Evolutionary conservation across 2,113 vertebrate species (phyloP), one percentile per base, ranked within the genome.

Genomic region (Prionailurus bengalensis): DNA sequence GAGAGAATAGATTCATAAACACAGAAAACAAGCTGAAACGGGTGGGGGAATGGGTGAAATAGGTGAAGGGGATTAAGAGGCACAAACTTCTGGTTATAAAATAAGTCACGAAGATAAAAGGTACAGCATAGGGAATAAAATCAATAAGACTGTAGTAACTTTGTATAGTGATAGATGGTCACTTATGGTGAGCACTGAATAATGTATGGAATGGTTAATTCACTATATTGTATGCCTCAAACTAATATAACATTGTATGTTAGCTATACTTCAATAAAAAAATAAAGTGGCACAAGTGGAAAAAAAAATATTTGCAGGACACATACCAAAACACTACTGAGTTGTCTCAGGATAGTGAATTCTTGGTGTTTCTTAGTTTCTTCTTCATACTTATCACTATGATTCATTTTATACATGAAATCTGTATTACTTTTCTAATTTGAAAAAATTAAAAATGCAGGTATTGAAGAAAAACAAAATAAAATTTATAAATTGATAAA

Each of bases 331-430:
- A 68, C 42, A 89, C 16, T 65, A 89, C 65, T 21, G 89, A 25
- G 25, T 36, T 88, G 13, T 79, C 70, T 71, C 3, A 79, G 53
- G 25, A 55, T 39, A 88, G 91, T 27, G 27, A 7, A 70, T 61
- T 55, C n/a, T 73, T 96, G 36, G 25, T 58, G 14, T 65, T 88
- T 78, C 53, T 63, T 45, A 45, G 8, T 74, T 85, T 78, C 7
- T 65, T 92, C 87, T 84, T 78, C 63, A 29, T 63, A 55, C 3
- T 94, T 82, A 36, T 73, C 15, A 65, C 53, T 23, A n/a, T 71
- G 13, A 66, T 83, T 96, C 61, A 93, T 70, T 88, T 92, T 96
- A 36, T 55, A 84, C 14, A 61, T 58, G 80, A 94, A 89, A n/a
- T 14, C 1, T 80, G 53, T 8, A 55, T 39, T 78, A 70, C 29